Evolutionary conservation across 2,797 vertebrate genomes (phyloP).

Genomic region (Salarias fasciatus): DNA sequence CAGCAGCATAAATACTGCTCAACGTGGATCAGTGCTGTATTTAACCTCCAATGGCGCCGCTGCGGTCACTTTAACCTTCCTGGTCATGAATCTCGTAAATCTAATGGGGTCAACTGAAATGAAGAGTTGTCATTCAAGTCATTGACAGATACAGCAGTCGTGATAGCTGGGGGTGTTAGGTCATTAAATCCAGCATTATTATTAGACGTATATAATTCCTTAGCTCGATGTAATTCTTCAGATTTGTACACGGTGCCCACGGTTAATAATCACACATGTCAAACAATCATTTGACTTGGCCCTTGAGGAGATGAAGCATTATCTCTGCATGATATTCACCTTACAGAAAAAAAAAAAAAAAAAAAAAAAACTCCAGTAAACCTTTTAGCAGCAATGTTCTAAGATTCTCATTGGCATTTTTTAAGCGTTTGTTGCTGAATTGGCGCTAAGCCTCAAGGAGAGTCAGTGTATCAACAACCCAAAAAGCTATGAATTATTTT

Average conservation of each 20-base stretch:
- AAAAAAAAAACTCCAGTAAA: constrained; percentile 36
- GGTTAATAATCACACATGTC: constrained; percentile 47
- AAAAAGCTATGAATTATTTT: background rate
- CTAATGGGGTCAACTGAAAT: constrained; percentile 19
- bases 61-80: constrained; percentile 24
- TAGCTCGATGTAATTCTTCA: background rate
- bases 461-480: constrained; percentile 14
- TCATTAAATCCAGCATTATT: constrained; percentile 9
- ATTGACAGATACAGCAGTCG: constrained; percentile 1
- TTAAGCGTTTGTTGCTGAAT: background rate
- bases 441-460: background rate
- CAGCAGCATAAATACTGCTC: constrained; percentile 13
- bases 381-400: constrained; percentile 23
- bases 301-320: constrained; percentile 24
- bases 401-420: constrained; percentile 17
- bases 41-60: constrained; percentile 44
- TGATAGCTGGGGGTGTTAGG: constrained; percentile 2
- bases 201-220: constrained; percentile 17
- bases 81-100: constrained; percentile 3
- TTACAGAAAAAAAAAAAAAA: too few species aligned
- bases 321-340: constrained; percentile 47
- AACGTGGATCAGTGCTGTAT: constrained; percentile 38
- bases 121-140: constrained; percentile 23
- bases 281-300: constrained; percentile 42
- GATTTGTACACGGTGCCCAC: constrained; percentile 45